phyloP scores from a whole-genome alignment of 2,888 invertebrate genomes.

The Morpho deidamia region DNA sequence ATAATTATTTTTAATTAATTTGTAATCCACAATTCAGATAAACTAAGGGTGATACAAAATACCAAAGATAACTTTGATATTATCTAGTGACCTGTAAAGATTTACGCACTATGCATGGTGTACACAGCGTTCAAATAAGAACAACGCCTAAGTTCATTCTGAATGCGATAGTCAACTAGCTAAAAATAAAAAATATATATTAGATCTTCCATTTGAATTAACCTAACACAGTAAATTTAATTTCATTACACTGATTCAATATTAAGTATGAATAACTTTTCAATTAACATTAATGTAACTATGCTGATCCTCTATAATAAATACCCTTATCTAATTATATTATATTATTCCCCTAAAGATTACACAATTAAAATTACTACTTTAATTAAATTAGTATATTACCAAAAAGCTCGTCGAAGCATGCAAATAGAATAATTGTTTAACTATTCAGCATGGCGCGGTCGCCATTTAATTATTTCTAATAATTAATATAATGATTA shows the following conservation, averaged over 20 bases:
- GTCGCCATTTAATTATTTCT: conserved; percentile 55
- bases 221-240: conserved; percentile 64
- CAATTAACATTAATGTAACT: conserved; percentile 71
- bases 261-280: conserved; percentile 70
- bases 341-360: conserved; percentile 66
- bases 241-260: conserved; percentile 66
- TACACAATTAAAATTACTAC: conserved; percentile 75
- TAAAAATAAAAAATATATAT: conserved; percentile 77
- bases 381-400: conserved; percentile 77
- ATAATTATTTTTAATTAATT: too few relatives aligned
- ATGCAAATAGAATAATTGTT: conserved; percentile 75
- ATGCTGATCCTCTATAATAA: conserved; percentile 73
- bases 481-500: conserved; percentile 69
- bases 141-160: conserved; percentile 26
- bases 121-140: not conserved
- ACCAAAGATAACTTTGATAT: too few relatives aligned
- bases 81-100: not conserved
- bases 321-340: conserved; percentile 74
- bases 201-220: conserved; percentile 69
- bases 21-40: too few relatives aligned
- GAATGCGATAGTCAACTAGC: conserved; percentile 74
- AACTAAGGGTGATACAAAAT: too few relatives aligned
- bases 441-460: conserved; percentile 70
- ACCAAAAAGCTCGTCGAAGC: conserved; percentile 79
- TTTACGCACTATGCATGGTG: not conserved